Base-by-base conservation (phyloP, 2,888 invertebrate genomes). In the Nezara viridula region DNA sequence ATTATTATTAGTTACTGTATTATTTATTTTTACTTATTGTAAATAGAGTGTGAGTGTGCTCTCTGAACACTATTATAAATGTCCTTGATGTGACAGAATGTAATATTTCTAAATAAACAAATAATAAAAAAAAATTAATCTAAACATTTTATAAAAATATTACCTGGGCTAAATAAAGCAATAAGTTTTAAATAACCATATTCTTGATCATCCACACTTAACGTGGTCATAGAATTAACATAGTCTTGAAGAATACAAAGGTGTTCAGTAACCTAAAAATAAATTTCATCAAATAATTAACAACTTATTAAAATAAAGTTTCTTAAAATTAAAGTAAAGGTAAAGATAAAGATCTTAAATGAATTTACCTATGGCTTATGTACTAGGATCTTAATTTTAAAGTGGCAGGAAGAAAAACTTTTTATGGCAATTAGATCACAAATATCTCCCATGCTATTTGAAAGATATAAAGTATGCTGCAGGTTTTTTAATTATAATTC, bases 131-230 rank as follows among this genome's bases (percentile, higher is more conserved):
- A 44, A 7, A 44, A 32, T 16, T 27, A 32, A 37, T 19, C 44
- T 27, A 50, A 50, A 85, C 3, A n/a, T 4, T 32, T 49, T 24
- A 85, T 44, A 85, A 24, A 52, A 19, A 21, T 27, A 55, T 92
- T 92, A 95, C 97, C 96, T 87, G 97, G 95, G 92, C 96, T 96
- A 93, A 98, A 98, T 44, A 98, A 94, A 60, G 96, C 95, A 66
- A 98, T 95, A 2, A 97, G 96, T 92, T 98, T 96, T 81, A 98
- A 94, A 92, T 97, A 97, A 0, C 98, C 98, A 93, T 96, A 97
- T 92, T 98, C 98, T 90, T 96, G 94, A 91, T 97, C 96, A 91
- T 96, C 96, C 50, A 98, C 95, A 90, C 97, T 95, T 91, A 97
- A 93, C 90, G 95, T 94, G 90, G 96, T 95, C 94, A 97, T 94